These are phyloP conservation scores for Myotis findleyi DNA, from an alignment of 2,797 vertebrate genomes.

Conservation along the genomic window DNA sequence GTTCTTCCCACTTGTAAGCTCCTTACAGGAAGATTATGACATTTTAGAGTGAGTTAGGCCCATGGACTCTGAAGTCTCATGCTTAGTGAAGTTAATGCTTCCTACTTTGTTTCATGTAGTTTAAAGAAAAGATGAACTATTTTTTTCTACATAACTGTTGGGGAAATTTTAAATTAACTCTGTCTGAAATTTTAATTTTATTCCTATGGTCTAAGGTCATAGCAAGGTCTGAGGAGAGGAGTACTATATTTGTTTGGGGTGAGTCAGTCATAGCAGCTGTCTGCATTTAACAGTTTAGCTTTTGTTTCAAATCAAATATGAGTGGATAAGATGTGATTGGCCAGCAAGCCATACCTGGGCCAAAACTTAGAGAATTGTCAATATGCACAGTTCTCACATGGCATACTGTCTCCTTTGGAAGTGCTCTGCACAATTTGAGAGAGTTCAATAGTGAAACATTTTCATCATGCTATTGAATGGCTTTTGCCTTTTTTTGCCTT, in stretches of 20 bases:
- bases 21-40: neutral
- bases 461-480: neutral
- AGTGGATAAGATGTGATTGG: neutral
- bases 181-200: neutral
- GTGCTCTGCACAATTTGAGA: neutral
- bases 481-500: neutral
- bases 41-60: neutral
- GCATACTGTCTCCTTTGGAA: neutral
- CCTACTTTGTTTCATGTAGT: neutral
- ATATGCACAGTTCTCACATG: neutral
- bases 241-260: neutral
- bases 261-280: neutral
- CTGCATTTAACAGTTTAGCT: neutral
- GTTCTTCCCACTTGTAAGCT: neutral
- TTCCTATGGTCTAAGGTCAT: neutral
- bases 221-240: neutral
- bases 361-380: neutral
- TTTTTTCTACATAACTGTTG: neutral
- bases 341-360: neutral
- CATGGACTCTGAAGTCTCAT: neutral
- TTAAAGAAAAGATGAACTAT: neutral
- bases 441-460: neutral
- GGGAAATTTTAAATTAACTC: neutral
- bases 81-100: neutral
- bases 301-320: neutral